phyloP scores from a whole-genome alignment of 2,113 vertebrate genomes.

The Struthidea cinerea region DNA sequence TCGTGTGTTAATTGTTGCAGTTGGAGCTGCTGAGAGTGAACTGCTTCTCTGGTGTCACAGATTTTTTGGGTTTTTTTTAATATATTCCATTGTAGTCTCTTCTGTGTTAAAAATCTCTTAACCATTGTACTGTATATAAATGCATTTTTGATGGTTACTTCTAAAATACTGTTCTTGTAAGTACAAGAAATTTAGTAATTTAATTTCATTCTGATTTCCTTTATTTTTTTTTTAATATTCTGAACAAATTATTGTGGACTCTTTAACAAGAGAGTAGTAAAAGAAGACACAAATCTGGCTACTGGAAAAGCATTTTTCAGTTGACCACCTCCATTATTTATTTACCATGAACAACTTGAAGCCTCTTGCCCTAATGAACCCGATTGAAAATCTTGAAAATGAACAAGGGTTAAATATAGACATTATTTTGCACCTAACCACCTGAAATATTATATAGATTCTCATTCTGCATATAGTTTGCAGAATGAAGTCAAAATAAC shows the following conservation, averaged over 20 bases:
- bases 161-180: neutral
- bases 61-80: neutral
- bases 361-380: neutral
- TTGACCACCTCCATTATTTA: neutral
- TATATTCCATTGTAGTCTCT: neutral
- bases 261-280: neutral
- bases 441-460: neutral
- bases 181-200: neutral
- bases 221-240: neutral
- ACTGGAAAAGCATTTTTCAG: neutral
- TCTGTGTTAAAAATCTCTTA: neutral
- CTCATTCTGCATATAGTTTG: neutral
- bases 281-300: neutral
- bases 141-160: rapidly evolving
- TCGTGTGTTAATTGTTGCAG: neutral
- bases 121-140: neutral
- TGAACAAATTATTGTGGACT: neutral
- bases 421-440: neutral
- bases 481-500: neutral
- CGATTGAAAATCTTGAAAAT: neutral
- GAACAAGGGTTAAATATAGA: neutral
- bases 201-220: neutral
- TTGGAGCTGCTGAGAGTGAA: neutral
- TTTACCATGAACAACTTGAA: neutral
- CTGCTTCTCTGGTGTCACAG: neutral